Evolutionary conservation across 2,797 vertebrate genomes (phyloP), one percentile per base, ranked within the genome.

Genomic region (Toxotes lorentzi): DNA sequence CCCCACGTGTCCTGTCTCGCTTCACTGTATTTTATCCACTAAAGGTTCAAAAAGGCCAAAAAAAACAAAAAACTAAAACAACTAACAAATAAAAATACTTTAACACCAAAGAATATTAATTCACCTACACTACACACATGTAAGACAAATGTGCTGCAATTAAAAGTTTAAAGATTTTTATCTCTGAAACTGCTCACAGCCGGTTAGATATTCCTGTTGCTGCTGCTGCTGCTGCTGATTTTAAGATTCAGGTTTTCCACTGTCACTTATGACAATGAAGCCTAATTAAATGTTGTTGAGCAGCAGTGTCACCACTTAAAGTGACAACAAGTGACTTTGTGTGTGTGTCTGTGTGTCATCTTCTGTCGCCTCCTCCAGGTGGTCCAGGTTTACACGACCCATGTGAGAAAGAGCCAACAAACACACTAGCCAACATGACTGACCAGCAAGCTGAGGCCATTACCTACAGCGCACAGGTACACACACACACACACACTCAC

Each of bases 301-400:
- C 34, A 32, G 40, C 58, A 59, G 27, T 32, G 23, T 79, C 56
- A 8, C 56, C 3, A 41, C 23, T 16, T 48, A 41, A 77, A 73
- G 50, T 82, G 71, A 70, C 51, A 64, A 60, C 64, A 76, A 45
- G 40, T 65, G 43, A 65, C 62, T 63, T 8, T 38, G 27, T 76
- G 21, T 76, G 21, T 79, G n/a, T 64, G 43, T 59, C 23, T 61
- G 7, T 73, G 43, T 69, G 43, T 76, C 10, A 7, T 78, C 57
- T 59, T 75, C 30, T 93, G 50, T 78, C 70, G 5, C 75, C 64
- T 77, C 45, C 86, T 81, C 89, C 68, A 99, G 98, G 97, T 83
- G 98, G 98, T 86, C 97, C 98, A 32, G 98, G 98, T 75, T 93
- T 99, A 83, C 96, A 99, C 38, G 98, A 99, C 91, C 98, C 98